phyloP scores from a whole-genome alignment of 1,140 invertebrate species.

The Trichonephila clavipes region DNA sequence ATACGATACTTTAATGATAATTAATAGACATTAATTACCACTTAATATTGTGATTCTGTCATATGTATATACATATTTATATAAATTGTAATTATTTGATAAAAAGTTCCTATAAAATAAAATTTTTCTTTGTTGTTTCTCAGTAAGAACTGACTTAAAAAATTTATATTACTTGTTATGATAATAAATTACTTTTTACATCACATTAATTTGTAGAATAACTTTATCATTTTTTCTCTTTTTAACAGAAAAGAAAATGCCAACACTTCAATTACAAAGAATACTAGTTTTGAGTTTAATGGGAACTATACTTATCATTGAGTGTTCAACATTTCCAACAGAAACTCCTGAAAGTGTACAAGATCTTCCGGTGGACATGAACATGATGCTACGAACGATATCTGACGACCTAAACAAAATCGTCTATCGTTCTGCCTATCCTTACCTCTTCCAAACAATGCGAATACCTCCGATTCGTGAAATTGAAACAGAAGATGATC shows the following conservation, averaged over 20 bases:
- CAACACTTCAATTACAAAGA: neutral
- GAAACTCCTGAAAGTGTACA: neutral
- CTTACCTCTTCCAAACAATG: neutral
- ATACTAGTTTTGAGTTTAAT: neutral
- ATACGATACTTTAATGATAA: too few relatives aligned
- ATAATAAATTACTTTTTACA: too few relatives aligned
- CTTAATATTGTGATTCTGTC: too few relatives aligned
- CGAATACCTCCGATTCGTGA: neutral
- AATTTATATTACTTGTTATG: too few relatives aligned
- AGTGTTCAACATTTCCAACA: neutral
- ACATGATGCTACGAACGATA: neutral
- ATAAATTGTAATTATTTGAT: too few relatives aligned
- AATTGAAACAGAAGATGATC: constrained; percentile 18
- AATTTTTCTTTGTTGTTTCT: too few relatives aligned
- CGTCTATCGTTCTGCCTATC: neutral
- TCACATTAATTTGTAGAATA: neutral
- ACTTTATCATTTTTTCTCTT: neutral
- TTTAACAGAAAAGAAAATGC: neutral
- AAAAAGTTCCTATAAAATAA: too few relatives aligned
- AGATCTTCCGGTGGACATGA: neutral
- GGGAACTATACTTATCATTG: neutral
- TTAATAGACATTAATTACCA: too few relatives aligned
- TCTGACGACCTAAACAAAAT: neutral
- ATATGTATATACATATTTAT: too few relatives aligned
- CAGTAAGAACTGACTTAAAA: too few relatives aligned